phyloP scores from a whole-genome alignment of 2,113 vertebrate genomes.

The Hydrolagus affinis region DNA sequence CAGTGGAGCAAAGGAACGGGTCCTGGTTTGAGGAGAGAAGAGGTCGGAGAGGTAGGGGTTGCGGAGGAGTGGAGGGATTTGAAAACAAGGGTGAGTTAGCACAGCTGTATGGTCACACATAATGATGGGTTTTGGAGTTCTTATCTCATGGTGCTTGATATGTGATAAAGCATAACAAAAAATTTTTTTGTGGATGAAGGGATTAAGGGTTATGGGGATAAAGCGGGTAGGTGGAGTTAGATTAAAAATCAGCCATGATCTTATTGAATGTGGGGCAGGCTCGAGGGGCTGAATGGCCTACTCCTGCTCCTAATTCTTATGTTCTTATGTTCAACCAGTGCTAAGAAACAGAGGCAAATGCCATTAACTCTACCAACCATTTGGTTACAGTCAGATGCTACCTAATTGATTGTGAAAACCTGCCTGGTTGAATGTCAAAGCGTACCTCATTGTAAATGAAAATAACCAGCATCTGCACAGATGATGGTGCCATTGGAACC shows the following conservation, averaged over 20 bases:
- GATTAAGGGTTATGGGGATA: no score
- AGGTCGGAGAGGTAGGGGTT: no score
- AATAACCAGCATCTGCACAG: neutral
- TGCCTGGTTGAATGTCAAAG: neutral
- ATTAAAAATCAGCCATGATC: no score
- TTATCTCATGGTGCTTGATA: slow-evolving; percentile 5
- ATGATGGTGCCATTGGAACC: neutral
- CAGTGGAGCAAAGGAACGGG: no score
- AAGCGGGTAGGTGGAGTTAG: no score
- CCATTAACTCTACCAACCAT: neutral
- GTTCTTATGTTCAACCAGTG: no score
- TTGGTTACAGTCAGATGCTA: neutral
- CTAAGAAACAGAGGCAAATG: neutral
- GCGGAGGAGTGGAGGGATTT: no score
- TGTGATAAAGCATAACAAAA: slow-evolving; percentile 1
- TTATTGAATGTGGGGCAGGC: no score
- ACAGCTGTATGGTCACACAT: neutral
- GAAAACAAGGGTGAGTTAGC: neutral
- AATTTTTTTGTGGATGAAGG: no score
- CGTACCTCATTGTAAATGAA: neutral
- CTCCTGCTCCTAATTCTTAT: no score
- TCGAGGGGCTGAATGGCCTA: no score
- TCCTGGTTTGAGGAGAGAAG: no score
- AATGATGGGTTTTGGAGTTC: slow-evolving; percentile 8
- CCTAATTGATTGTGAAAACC: neutral